Evolutionary conservation across 2,888 invertebrate genomes (phyloP), one percentile per base, ranked within the genome.

Genomic region (Helicoverpa assulta): DNA sequence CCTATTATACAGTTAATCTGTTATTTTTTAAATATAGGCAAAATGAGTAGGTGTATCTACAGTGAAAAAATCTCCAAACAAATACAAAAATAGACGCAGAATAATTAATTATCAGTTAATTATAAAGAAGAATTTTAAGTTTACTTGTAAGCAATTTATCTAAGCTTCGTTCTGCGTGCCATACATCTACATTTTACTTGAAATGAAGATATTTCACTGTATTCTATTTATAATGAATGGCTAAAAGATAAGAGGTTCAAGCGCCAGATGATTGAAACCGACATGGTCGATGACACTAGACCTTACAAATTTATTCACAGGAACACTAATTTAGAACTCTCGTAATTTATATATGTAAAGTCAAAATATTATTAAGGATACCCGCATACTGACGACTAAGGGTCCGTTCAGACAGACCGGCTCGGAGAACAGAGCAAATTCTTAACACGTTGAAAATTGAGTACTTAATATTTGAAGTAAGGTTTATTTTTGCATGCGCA

Each of bases 251-350:
- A 76, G 50, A 53, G 18, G 63, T 12, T 26, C 5, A n/a, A 43
- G 14, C 18, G 5, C 14, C 12, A 8, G 10, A 50, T 52, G 43
- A 64, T 71, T 56, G 33, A 57, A 64, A 64, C 21, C 18, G 16
- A 68, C 68, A 64, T 76, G 64, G 63, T 63, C 59, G 52, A 56
- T 64, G 65, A 71, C 72, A 64, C 59, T 19, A 19, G 21, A 37
- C 33, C 37, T 14, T 14, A 53, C 2, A 29, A 47, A 58, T 59
- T 21, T 63, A 33, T 61, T 40, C 40, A 40, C 40, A 40, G 4
- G 2, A 29, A 29, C 29, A 60, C 52, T 21, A 14, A 18, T 57
- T 52, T 47, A 56, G 52, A 56, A 69, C 76, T 47, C 26, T 4
- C 43, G 43, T 43, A 43, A 14, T 43, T 43, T 43, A 14, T 51